Base-by-base conservation (phyloP, 1,140 invertebrate species). In the Bombus soroeensis region DNA sequence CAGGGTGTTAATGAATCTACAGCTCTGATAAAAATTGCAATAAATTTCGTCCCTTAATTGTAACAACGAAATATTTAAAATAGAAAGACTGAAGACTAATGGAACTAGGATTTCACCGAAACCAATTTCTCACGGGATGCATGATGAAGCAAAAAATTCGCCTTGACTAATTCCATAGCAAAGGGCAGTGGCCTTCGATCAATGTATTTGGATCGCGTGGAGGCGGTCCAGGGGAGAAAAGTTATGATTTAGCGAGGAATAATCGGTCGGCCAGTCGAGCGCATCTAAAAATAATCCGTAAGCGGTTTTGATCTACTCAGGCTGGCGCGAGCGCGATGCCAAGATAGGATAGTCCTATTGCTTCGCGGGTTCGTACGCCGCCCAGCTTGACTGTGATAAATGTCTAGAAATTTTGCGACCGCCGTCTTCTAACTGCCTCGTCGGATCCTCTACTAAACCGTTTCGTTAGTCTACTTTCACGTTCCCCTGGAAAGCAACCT, bases 161-260 rank as follows among this genome's bases (percentile, higher is more conserved):
- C 3, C 34, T 13, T 18, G 74, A 83, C 62, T 83, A 83, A 86
- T 86, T 86, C 59, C 9, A 53, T n/a, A 68, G 78, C 59, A 81
- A 81, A 85, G 83, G 83, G 78, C 78, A 85, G 78, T 85, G 83
- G 77, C 83, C 83, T 81, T 85, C 68, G 79, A 83, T 74, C 79
- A 86, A 90, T 90, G 87, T 90, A 90, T 90, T 87, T 78, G 47
- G 39, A 74, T 53, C 74, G 22, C 59, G 53, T 32, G 37, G 37
- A 41, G 53, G 32, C 71, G 59, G 73, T 66, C 59, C 83, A 70
- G 28, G 57, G 41, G 57, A 89, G 88, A 75, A 89, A 92, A 89
- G 90, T 93, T 88, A 91, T 93, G 87, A 92, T 93, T 88, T 91
- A 92, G 66, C 90, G 88, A 68, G 92, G 89, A 90, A 91, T 92